A percentile compares a stretch with the other conserved stretches of the same genome.
These are phyloP conservation scores for Dynastes grantii DNA, from an alignment of 2,888 invertebrate genomes.

Conservation along the genomic window DNA sequence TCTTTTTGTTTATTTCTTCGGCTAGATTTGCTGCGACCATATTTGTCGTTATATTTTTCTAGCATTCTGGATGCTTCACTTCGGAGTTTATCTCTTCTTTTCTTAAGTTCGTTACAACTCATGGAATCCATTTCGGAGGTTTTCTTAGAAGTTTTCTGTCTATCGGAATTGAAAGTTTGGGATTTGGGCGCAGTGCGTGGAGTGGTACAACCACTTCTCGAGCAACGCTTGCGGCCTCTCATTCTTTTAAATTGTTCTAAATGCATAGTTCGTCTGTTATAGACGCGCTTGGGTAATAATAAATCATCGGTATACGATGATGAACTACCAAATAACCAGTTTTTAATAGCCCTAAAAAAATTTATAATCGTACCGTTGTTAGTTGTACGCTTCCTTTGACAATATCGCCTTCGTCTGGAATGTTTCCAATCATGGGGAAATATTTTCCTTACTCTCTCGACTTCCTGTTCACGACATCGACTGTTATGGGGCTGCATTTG, in stretches of 20 bases:
- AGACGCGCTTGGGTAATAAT: neutral
- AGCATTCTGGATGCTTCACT: neutral
- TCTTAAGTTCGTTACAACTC: neutral
- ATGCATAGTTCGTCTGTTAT: neutral
- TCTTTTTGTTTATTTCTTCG: neutral
- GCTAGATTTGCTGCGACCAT: neutral
- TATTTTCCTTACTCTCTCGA: slow-evolving; percentile 44
- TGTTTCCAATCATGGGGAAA: slow-evolving; percentile 46
- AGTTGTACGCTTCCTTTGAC: neutral
- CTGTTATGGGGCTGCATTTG: slow-evolving; percentile 45
- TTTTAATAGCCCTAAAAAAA: neutral
- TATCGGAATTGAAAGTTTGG: neutral
- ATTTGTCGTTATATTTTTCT: neutral
- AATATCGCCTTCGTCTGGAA: slow-evolving; percentile 4
- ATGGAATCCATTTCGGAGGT: neutral
- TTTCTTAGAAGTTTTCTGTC: neutral
- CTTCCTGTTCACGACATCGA: slow-evolving; percentile 37
- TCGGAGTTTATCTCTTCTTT: neutral
- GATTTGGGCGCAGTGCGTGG: neutral
- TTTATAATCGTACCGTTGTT: neutral
- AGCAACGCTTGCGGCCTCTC: slow-evolving; percentile 25
- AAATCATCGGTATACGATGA: neutral
- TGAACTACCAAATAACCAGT: slow-evolving; percentile 19
- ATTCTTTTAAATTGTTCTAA: neutral
- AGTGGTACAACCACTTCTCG: slow-evolving; percentile 28